Evolutionary conservation across 92 coral and sea anemone genomes (phyloP), one percentile per base, ranked within the genome.

Genomic region (Actinernus sp.): DNA sequence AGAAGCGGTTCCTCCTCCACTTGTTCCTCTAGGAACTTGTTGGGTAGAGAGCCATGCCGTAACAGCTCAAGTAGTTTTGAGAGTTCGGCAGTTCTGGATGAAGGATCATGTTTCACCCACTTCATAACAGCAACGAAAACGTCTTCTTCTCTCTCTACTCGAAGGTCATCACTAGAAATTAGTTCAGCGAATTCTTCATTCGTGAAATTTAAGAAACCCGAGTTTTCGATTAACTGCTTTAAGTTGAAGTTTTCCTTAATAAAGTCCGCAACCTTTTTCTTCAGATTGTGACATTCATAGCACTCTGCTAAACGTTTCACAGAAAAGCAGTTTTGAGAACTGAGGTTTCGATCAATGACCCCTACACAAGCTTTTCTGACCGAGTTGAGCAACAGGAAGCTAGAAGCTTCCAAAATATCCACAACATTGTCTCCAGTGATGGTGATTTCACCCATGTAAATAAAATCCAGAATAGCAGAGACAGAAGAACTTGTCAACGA

Each of bases 101-200:
- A 49, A n/a, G 25, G 55, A 46, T 82, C 79, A 46, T 61, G 50
- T 29, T 32, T 48, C 1, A 77, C 86, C 89, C 89, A 83, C 39
- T 70, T 83, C 48, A 83, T 21, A 17, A 83, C 74, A 33, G 80
- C 72, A 43, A 36, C 40, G 51, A 73, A 83, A 11, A 77, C 86
- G 55, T 76, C 78, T n/a, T 61, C 80, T 49, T 83, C 89, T 19
- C 45, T 61, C 40, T 41, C 74, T 49, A 83, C 89, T 40, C 55
- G 58, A 28, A 83, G 44, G 24, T 69, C 68, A 61, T 83, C 86
- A 45, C 68, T 53, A 31, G 80, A 31, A 31, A 83, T 37, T 17
- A 83, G 40, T 23, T 28, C 30, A 5, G 31, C 51, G 10, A 83
- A 17, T n/a, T 68, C 63, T 16, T 40, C 18, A 28, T 36, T 41